Evolutionary conservation across 2,113 vertebrate genomes (phyloP), one percentile per base, ranked within the genome.

Genomic region (Mastomys coucha): DNA sequence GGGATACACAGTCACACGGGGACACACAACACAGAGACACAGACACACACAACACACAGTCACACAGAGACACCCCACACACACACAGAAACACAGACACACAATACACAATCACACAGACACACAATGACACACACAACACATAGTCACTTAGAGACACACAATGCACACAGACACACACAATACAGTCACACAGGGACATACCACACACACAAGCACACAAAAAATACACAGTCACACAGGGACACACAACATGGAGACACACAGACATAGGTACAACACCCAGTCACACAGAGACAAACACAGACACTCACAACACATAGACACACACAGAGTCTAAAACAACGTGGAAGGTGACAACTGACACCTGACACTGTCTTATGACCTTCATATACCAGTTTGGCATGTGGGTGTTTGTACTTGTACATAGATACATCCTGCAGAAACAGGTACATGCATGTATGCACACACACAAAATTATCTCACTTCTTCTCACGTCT

Each of bases 381-480:
- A 8, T 28, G 36, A 63, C 22, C 20, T 12, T 58, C 22, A 39
- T 42, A 84, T 7, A 60, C 13, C 22, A 28, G 6, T 42, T 6
- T 84, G 56, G 39, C 56, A 26, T 16, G 36, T 84, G 6, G 24
- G 81, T 63, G 36, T 39, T 24, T 26, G 22, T 28, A 42, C 12
- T 63, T 84, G 13, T 36, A 39, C 58, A 85, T 45, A 65, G 39
- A 17, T 53, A 63, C 12, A 42, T 7, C 56, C 16, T 13, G 7
- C n/a, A 63, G 58, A 28, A 28, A 24, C n/a, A 63, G 5, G 0
- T 11, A 14, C 19, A 13, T 0, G 1, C 12, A 12, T n/a, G 39
- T 24, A 1, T 2, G 14, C 12, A 60, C 39, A 17, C n/a, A 42
- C 56, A 84, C 11, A 42, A 56, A 63, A 7, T 1, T 20, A 77